A percentile compares a stretch with the other conserved stretches of the same genome.
phyloP scores from a whole-genome alignment of 1,140 invertebrate genomes.

The Vanessa tameamea region DNA sequence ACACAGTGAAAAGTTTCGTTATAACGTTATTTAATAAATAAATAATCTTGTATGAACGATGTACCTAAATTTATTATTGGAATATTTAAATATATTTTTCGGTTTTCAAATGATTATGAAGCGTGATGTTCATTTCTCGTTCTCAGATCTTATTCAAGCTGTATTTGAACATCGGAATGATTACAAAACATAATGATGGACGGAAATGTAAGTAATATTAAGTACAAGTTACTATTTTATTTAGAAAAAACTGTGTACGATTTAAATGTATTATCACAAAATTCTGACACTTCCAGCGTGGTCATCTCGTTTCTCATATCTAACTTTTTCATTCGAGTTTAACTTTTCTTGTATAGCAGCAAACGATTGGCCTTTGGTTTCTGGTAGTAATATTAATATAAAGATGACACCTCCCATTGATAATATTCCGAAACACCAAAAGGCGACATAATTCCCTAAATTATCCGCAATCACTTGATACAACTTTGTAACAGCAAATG shows the following conservation, averaged over 20 bases:
- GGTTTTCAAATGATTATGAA: not conserved
- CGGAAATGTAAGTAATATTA: conserved; percentile 4
- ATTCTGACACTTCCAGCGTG: conserved; percentile 55
- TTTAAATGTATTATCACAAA: conserved; percentile 10
- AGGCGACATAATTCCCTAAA: conserved; percentile 85
- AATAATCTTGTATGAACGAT: no score
- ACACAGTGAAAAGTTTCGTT: no score
- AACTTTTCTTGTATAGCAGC: conserved; percentile 78
- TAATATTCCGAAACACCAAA: conserved; percentile 87
- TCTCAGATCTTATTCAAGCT: not conserved
- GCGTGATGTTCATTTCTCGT: not conserved
- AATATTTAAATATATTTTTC: not conserved
- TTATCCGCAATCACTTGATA: conserved; percentile 84
- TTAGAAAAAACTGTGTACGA: not conserved
- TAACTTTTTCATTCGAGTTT: conserved; percentile 63
- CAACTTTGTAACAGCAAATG: conserved; percentile 87
- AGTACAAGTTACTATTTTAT: conserved; percentile 2
- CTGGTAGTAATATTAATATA: conserved; percentile 85
- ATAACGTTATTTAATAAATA: no score
- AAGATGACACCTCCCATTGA: conserved; percentile 84
- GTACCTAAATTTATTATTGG: not conserved
- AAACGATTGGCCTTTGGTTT: conserved; percentile 91
- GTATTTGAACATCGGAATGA: not conserved
- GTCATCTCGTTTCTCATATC: conserved; percentile 60
- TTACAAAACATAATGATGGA: not conserved